Evolutionary conservation across 2,888 invertebrate species (phyloP).

Genomic region (Capitulum mitella): DNA sequence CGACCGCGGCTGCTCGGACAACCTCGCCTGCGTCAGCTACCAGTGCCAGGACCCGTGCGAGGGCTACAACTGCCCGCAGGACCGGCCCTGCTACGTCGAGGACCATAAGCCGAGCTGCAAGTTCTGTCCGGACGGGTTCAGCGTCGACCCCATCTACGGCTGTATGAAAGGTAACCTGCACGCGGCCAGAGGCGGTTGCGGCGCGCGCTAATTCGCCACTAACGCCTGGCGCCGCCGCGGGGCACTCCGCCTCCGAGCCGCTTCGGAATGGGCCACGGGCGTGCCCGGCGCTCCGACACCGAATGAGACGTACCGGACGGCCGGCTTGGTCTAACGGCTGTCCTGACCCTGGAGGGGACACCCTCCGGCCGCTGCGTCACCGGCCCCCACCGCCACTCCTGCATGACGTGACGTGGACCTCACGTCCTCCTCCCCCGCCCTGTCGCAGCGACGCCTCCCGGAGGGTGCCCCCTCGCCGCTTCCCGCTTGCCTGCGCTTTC

Average conservation of each 20-base stretch:
- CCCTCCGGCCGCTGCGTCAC: not conserved
- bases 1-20: constrained; percentile 77
- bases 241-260: not conserved
- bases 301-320: not conserved
- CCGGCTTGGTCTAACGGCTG: not conserved
- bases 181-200: not conserved
- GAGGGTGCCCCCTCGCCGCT: too few species aligned
- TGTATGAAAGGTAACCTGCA: constrained; percentile 84
- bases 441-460: not conserved
- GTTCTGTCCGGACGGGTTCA: constrained; percentile 90
- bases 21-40: constrained; percentile 77
- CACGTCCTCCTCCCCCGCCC: not conserved
- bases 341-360: not conserved
- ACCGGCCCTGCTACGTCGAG: constrained; percentile 85
- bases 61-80: constrained; percentile 72
- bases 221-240: not conserved
- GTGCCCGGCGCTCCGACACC: not conserved
- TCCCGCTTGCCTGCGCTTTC: not conserved
- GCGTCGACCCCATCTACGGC: constrained; percentile 84
- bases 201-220: not conserved
- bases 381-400: too few species aligned
- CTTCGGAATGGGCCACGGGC: not conserved
- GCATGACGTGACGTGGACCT: not conserved
- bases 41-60: constrained; percentile 85
- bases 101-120: constrained; percentile 92